phyloP scores from a whole-genome alignment of 2,888 invertebrate genomes.

The Agrotis puta region DNA sequence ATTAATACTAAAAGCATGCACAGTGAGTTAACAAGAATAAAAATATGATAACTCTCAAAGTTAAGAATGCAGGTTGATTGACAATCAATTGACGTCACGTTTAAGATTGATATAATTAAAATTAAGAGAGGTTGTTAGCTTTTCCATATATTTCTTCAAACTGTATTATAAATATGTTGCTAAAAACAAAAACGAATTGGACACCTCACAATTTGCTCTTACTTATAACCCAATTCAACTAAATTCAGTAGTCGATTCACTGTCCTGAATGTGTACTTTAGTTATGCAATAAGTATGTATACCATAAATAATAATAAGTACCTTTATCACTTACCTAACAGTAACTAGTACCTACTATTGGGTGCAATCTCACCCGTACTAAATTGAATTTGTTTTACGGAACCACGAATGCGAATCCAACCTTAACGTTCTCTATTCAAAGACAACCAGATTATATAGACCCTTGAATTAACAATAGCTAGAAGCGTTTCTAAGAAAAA shows the following conservation, averaged over 20 bases:
- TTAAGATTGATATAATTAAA: not conserved
- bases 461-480: conserved; percentile 27
- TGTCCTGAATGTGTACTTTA: not conserved
- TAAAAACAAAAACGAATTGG: too few species aligned
- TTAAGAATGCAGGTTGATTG: not conserved
- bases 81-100: not conserved
- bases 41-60: conserved; percentile 5
- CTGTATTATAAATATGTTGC: too few species aligned
- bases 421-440: conserved; percentile 61
- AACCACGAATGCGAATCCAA: conserved; percentile 70
- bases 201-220: too few species aligned
- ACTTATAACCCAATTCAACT: not conserved
- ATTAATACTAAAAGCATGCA: conserved; percentile 33
- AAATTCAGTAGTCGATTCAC: not conserved
- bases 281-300: conserved; percentile 1
- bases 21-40: conserved; percentile 9
- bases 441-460: conserved; percentile 58
- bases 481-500: conserved; percentile 21
- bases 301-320: not conserved
- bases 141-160: not conserved
- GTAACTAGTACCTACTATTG: conserved; percentile 20
- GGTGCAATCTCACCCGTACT: conserved; percentile 63
- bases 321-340: conserved; percentile 37
- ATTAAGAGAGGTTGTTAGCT: not conserved
- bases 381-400: conserved; percentile 76